Conservation (phyloP, 2,888 invertebrate genomes). For the Formica aserva region DNA sequence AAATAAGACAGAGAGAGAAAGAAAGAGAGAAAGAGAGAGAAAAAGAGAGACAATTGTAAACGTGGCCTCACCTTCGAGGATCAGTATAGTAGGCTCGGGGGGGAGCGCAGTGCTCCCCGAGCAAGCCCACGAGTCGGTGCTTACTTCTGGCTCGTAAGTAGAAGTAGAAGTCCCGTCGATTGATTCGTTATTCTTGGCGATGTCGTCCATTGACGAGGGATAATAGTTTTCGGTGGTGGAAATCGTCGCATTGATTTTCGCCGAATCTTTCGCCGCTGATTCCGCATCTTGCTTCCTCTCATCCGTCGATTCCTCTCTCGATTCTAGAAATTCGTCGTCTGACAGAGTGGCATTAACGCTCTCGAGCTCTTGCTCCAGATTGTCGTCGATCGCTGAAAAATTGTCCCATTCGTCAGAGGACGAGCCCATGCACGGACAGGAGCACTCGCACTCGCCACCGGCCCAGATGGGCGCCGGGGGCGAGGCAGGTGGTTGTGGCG, state of each 20-base stretch:
- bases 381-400: conserved; percentile 73
- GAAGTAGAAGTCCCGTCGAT: conserved; percentile 67
- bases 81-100: conserved; percentile 91
- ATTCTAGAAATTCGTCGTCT: conserved; percentile 33
- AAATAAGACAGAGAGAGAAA: not conserved
- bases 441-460: conserved; percentile 91
- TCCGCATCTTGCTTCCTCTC: not conserved
- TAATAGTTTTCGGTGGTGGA: conserved; percentile 65
- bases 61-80: conserved; percentile 92
- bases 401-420: conserved; percentile 82
- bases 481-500: conserved; percentile 80
- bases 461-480: conserved; percentile 86
- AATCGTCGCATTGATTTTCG: conserved; percentile 60
- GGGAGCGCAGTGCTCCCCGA: conserved; percentile 87
- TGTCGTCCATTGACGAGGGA: conserved; percentile 55
- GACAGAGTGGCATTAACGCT: conserved; percentile 43
- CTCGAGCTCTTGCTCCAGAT: conserved; percentile 50
- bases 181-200: conserved; percentile 57
- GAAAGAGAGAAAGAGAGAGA: not conserved
- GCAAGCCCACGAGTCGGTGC: conserved; percentile 78
- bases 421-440: conserved; percentile 90
- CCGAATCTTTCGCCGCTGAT: conserved; percentile 54
- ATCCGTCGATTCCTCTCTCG: not conserved
- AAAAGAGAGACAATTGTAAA: conserved; percentile 59
- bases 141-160: conserved; percentile 74